Conservation (phyloP, 2,888 invertebrate genomes). For the Fragum fragum region DNA sequence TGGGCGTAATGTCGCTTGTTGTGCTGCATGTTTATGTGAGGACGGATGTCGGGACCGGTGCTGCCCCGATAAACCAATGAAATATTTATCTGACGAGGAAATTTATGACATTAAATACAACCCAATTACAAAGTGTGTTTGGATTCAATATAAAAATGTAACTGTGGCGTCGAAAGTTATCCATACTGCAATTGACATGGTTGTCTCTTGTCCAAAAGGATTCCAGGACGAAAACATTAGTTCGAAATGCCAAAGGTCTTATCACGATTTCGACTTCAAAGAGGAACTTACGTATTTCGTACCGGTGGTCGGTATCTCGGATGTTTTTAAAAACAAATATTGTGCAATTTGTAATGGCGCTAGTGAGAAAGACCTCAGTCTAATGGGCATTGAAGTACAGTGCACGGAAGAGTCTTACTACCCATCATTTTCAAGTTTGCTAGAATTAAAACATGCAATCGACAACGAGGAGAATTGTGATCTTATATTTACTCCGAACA, state of each 20-base stretch:
- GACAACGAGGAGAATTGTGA: conserved; percentile 10
- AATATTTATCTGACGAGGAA: conserved; percentile 1
- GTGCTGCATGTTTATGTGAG: background rate
- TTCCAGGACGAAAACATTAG: background rate
- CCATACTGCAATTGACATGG: background rate
- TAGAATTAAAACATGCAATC: background rate
- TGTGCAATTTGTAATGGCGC: conserved; percentile 19
- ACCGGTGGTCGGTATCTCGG: background rate
- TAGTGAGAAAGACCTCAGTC: background rate
- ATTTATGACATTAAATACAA: background rate
- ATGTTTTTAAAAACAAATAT: conserved; percentile 17
- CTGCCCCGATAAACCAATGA: conserved; percentile 19
- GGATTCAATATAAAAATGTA: background rate
- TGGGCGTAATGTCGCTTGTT: background rate
- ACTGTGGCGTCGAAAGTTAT: background rate
- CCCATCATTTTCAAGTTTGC: background rate
- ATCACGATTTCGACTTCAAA: background rate
- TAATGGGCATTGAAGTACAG: background rate
- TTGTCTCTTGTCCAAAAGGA: background rate
- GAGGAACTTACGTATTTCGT: background rate
- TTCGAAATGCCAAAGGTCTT: background rate
- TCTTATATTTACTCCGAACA: background rate
- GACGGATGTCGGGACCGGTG: background rate
- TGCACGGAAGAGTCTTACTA: background rate
- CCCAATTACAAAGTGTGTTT: background rate